These are phyloP conservation scores for Panagrolaimus sp. DNA, from an alignment of 1,140 invertebrate genomes.

Conservation along the genomic window DNA sequence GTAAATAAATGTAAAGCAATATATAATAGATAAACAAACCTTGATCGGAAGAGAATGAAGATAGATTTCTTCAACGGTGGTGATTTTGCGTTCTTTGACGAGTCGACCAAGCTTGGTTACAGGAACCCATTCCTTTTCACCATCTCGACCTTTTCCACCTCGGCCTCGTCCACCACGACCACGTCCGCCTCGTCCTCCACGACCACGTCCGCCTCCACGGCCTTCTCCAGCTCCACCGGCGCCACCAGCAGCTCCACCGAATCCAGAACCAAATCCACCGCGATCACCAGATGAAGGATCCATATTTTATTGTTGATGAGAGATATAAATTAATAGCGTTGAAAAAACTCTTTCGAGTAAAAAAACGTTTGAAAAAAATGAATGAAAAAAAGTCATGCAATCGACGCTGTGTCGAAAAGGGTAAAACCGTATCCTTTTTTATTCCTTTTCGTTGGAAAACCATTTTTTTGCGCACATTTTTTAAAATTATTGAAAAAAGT, in stretches of 20 bases:
- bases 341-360: too few relatives aligned
- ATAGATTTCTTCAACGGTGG: constrained; percentile 94
- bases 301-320: too few relatives aligned
- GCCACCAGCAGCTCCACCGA: constrained; percentile 53
- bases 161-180: constrained; percentile 74
- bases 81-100: constrained; percentile 92
- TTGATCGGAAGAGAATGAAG: constrained; percentile 97
- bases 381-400: too few relatives aligned
- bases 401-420: too few relatives aligned
- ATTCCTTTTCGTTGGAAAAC: too few relatives aligned
- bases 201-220: constrained; percentile 58
- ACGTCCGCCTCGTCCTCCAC: constrained; percentile 75
- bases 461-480: too few relatives aligned
- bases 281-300: too few relatives aligned
- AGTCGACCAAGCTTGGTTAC: constrained; percentile 95
- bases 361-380: too few relatives aligned
- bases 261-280: constrained; percentile 57
- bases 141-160: constrained; percentile 68
- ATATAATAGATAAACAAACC: constrained; percentile 60
- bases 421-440: too few relatives aligned
- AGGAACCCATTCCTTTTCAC: constrained; percentile 89
- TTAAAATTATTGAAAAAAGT: too few relatives aligned
- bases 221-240: constrained; percentile 41
- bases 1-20: too few relatives aligned
- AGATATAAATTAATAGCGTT: too few relatives aligned